These are phyloP conservation scores for Onychomys torridus DNA, from an alignment of 2,797 vertebrate genomes.

Conservation along the genomic window DNA sequence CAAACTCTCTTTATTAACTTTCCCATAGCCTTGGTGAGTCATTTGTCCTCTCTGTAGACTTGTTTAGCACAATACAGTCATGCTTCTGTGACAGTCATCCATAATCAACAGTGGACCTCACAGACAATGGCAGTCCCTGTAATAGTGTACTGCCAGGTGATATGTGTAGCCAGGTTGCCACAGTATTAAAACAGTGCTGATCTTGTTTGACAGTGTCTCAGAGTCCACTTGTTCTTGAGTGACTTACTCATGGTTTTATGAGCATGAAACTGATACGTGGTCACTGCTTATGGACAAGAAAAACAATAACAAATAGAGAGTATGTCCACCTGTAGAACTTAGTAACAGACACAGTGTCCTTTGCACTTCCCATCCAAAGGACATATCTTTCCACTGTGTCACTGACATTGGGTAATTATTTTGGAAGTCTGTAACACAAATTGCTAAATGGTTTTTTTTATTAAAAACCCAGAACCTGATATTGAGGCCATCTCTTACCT, in stretches of 20 bases:
- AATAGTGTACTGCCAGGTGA: background rate
- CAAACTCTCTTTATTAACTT: background rate
- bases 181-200: background rate
- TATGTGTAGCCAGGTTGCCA: background rate
- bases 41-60: background rate
- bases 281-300: background rate
- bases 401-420: background rate
- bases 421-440: background rate
- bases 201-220: background rate
- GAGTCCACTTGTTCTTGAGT: background rate
- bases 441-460: too few species aligned
- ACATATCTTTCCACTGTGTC: background rate
- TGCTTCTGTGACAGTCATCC: background rate
- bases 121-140: background rate
- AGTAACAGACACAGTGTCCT: background rate
- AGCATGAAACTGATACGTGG: background rate
- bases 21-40: background rate
- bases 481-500: too few species aligned
- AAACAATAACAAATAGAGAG: background rate
- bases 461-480: too few species aligned
- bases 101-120: background rate
- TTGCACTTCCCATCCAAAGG: background rate
- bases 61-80: background rate
- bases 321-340: background rate
- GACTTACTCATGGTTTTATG: background rate